Evolutionary conservation across 2,888 invertebrate species (phyloP).

Genomic region (Sarcophaga subvicina): DNA sequence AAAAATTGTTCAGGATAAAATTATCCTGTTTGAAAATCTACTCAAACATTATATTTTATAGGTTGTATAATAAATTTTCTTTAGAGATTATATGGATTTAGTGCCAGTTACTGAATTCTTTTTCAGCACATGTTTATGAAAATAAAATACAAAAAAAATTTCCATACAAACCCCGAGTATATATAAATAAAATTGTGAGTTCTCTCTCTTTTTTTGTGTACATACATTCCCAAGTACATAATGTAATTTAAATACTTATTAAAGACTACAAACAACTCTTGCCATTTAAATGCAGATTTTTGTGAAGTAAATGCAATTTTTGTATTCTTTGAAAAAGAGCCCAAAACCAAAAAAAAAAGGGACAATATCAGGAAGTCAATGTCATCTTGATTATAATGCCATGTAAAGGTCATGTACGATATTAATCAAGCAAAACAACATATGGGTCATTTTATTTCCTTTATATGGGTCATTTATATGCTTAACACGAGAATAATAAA

Average conservation of each 20-base stretch:
- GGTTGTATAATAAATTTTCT: background rate
- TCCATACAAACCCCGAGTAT: background rate
- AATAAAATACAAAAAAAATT: background rate
- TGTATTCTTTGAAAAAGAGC: background rate
- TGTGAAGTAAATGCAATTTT: background rate
- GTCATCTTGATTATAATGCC: conserved; percentile 10
- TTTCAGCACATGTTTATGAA: background rate
- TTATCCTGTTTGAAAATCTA: background rate
- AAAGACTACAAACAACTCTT: background rate
- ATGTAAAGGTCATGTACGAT: background rate
- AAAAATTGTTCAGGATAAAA: background rate
- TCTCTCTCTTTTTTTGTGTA: too few species aligned
- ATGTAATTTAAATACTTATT: too few species aligned
- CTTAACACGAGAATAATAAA: background rate
- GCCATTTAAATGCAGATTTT: background rate
- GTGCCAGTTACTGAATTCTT: background rate
- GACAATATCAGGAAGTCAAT: conserved; percentile 25
- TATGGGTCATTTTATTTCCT: background rate
- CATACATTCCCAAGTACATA: too few species aligned
- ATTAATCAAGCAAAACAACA: background rate
- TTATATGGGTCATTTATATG: background rate
- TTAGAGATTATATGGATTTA: background rate
- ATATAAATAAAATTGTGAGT: too few species aligned
- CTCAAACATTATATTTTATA: background rate
- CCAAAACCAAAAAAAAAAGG: background rate